Conservation (phyloP, 1,140 invertebrate species). For the Asobara japonica region DNA sequence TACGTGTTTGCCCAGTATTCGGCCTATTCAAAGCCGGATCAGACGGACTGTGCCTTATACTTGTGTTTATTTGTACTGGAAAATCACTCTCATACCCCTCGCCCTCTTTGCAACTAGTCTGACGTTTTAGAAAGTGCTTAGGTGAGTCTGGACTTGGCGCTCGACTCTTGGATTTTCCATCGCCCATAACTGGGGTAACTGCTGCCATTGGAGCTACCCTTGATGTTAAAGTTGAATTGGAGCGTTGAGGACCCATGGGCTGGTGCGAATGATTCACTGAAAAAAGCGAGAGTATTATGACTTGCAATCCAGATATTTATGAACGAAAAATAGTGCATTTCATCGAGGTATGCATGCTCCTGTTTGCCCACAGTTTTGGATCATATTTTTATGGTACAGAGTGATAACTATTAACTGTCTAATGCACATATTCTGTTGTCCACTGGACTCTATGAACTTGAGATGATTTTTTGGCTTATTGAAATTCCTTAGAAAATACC, state of each 20-base stretch:
- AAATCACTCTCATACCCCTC: conserved; percentile 62
- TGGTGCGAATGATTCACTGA: conserved; percentile 38
- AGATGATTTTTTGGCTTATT: no score
- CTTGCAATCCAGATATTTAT: not conserved
- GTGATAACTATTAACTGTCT: no score
- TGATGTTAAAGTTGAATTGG: conserved; percentile 59
- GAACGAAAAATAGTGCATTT: no score
- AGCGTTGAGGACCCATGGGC: conserved; percentile 60
- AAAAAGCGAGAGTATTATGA: not conserved
- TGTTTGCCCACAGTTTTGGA: no score
- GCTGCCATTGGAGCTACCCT: conserved; percentile 62
- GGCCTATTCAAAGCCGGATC: conserved; percentile 68
- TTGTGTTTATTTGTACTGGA: conserved; percentile 66
- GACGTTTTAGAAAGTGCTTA: conserved; percentile 59
- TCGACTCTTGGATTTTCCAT: conserved; percentile 61
- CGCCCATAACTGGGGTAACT: conserved; percentile 62
- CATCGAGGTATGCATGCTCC: no score
- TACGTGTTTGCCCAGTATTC: conserved; percentile 59
- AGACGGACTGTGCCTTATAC: conserved; percentile 70
- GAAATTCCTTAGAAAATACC: no score
- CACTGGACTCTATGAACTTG: no score
- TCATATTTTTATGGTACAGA: no score
- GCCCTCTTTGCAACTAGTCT: conserved; percentile 55
- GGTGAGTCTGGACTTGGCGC: conserved; percentile 59
- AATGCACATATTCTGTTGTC: no score